phyloP scores from a whole-genome alignment of 2,113 vertebrate genomes.

The Neomonachus schauinslandi region DNA sequence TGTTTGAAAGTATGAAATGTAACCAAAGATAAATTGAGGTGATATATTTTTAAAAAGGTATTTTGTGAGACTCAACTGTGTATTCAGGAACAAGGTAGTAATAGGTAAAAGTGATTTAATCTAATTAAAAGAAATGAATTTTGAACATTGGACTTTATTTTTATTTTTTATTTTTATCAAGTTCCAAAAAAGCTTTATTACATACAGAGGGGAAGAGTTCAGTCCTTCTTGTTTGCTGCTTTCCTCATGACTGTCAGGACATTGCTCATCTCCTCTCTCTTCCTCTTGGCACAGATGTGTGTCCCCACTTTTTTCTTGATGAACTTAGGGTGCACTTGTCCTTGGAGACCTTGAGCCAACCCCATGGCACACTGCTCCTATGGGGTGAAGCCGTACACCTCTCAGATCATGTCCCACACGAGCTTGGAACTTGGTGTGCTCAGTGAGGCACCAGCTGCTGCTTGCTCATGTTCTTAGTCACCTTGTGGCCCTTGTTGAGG shows the following conservation, averaged over 20 bases:
- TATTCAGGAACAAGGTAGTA: not conserved
- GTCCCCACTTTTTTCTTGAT: not conserved
- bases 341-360: not conserved
- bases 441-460: not conserved
- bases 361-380: not conserved
- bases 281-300: not conserved
- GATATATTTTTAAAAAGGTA: not conserved
- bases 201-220: not conserved
- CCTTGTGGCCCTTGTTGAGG: not conserved
- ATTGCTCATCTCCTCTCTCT: not conserved
- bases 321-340: not conserved
- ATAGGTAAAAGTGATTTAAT: not conserved
- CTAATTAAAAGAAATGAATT: conserved; percentile 27
- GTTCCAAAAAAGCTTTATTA: not conserved
- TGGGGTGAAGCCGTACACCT: not conserved
- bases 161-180: not conserved
- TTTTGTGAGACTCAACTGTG: not conserved
- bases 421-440: not conserved
- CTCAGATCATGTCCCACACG: not conserved
- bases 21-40: conserved; percentile 18
- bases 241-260: not conserved
- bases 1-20: conserved; percentile 25
- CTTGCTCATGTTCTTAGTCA: not conserved
- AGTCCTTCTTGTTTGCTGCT: not conserved
- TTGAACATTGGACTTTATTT: not conserved